A percentile compares a stretch with the other conserved stretches of the same genome.
phyloP scores from a whole-genome alignment of 2,113 vertebrate species.

The Heliornis fulica region DNA sequence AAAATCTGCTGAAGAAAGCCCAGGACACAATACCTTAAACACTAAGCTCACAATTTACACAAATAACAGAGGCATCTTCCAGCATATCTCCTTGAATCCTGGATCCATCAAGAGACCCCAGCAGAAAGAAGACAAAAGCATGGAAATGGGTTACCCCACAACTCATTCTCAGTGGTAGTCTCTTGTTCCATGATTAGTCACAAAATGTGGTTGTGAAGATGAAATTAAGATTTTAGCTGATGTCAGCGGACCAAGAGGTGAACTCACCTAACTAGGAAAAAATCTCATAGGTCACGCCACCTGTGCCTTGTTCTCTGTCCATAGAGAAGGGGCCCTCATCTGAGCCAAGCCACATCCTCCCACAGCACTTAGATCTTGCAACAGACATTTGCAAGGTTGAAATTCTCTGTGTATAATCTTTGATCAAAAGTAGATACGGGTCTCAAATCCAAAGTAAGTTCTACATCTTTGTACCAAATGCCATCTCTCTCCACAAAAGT shows the following conservation, averaged over 20 bases:
- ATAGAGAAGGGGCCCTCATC: neutral
- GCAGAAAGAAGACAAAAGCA: neutral
- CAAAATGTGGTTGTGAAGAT: neutral
- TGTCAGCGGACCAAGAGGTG: neutral
- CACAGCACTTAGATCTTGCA: neutral
- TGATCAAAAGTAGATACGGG: neutral
- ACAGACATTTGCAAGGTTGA: neutral
- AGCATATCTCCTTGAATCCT: neutral
- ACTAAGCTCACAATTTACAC: neutral
- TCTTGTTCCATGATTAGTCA: neutral
- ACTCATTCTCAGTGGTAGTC: neutral
- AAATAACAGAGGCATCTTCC: neutral
- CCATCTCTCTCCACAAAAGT: neutral
- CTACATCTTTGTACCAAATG: neutral
- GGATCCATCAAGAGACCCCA: neutral
- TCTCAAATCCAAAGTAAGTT: neutral
- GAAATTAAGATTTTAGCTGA: neutral
- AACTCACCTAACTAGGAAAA: neutral
- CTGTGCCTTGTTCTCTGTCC: neutral
- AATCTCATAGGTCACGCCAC: neutral
- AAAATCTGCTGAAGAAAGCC: neutral
- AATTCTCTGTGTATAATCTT: neutral
- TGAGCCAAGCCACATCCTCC: neutral
- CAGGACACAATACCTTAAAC: neutral
- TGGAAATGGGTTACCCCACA: neutral